Conservation (phyloP, 2,888 invertebrate species). For the Venusia cambrica region DNA sequence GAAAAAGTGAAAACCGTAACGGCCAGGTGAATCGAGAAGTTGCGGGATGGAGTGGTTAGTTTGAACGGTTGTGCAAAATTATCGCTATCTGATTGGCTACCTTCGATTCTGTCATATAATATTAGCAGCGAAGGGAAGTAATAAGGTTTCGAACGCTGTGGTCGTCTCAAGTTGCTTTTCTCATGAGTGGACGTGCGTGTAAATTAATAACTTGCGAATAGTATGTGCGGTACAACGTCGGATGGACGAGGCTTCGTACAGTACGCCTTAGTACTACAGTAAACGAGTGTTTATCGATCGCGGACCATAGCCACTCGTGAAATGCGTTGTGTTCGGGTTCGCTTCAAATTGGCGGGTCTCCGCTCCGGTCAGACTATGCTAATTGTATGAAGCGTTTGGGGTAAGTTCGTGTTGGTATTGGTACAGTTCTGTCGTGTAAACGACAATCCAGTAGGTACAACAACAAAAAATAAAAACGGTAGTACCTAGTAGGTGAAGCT, state of each 20-base stretch:
- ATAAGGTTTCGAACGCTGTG: slow-evolving; percentile 80
- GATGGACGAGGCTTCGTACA: slow-evolving; percentile 56
- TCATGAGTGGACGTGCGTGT: slow-evolving; percentile 80
- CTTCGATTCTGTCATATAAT: slow-evolving; percentile 74
- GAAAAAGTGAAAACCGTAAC: slow-evolving; percentile 27
- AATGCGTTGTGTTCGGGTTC: slow-evolving; percentile 64
- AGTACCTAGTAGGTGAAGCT: too few relatives aligned
- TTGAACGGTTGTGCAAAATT: slow-evolving; percentile 52
- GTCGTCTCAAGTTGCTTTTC: slow-evolving; percentile 81
- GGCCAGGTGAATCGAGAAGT: slow-evolving; percentile 27
- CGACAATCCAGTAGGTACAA: too few relatives aligned
- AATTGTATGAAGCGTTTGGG: slow-evolving; percentile 47
- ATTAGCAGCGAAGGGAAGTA: slow-evolving; percentile 80
- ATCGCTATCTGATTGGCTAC: slow-evolving; percentile 57
- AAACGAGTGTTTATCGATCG: slow-evolving; percentile 72
- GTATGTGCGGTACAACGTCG: slow-evolving; percentile 67
- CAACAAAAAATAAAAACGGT: too few relatives aligned
- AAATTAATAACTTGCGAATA: slow-evolving; percentile 78
- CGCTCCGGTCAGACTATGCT: slow-evolving; percentile 44
- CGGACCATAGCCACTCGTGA: slow-evolving; percentile 56
- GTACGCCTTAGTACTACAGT: slow-evolving; percentile 54
- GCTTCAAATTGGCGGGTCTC: slow-evolving; percentile 69
- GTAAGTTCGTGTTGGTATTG: slow-evolving; percentile 57
- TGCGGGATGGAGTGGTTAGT: slow-evolving; percentile 26
- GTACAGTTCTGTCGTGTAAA: too few relatives aligned